These are phyloP conservation scores for Pelobates cultripes DNA, from an alignment of 2,797 vertebrate species.

Conservation along the genomic window DNA sequence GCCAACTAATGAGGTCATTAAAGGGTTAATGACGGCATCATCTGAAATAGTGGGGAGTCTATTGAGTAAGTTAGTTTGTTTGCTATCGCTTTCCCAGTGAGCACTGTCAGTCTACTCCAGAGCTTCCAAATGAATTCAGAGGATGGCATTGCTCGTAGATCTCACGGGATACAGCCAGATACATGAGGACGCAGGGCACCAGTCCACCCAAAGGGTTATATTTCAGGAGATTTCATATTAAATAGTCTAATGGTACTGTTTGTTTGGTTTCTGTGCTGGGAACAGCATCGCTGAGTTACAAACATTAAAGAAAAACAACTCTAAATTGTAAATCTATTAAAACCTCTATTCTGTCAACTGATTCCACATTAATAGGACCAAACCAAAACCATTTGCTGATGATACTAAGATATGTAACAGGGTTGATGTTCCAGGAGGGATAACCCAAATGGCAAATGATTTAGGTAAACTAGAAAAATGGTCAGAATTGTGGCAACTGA, in stretches of 20 bases:
- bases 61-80: not conserved
- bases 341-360: too few relatives aligned
- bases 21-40: not conserved
- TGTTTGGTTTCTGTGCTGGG: not conserved
- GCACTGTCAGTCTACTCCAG: not conserved
- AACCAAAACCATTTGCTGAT: too few relatives aligned
- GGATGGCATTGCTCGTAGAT: not conserved
- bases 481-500: too few relatives aligned
- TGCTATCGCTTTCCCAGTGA: not conserved
- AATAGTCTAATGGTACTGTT: not conserved
- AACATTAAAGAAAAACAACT: too few relatives aligned
- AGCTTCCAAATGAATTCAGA: not conserved
- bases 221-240: not conserved
- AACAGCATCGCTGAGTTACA: not conserved
- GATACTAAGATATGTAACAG: too few relatives aligned
- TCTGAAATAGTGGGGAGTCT: not conserved
- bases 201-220: not conserved
- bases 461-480: too few relatives aligned
- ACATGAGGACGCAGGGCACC: not conserved
- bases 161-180: not conserved
- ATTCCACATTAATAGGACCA: too few relatives aligned
- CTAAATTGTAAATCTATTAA: not conserved
- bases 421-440: too few relatives aligned
- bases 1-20: not conserved
- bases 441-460: too few relatives aligned